Percentiles rank a stretch among this genome's conserved stretches.
phyloP scores from a whole-genome alignment of 2,888 invertebrate species.

The Pandemis heparana region DNA sequence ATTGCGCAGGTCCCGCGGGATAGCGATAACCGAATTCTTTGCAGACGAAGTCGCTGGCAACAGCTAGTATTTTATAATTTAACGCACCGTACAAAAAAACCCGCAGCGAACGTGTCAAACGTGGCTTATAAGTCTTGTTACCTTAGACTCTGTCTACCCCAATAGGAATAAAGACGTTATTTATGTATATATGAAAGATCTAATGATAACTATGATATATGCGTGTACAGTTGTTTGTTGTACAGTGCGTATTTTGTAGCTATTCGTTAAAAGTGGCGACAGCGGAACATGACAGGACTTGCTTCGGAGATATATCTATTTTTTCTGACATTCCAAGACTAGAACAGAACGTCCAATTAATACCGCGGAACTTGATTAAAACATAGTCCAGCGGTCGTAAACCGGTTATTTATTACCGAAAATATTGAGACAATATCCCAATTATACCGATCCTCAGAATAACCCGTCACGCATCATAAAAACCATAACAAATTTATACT shows the following conservation, averaged over 20 bases:
- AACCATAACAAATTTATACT: slow-evolving; percentile 45
- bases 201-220: not conserved
- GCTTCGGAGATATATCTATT: not conserved
- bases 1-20: no score
- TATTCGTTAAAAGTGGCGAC: not conserved
- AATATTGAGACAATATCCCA: slow-evolving; percentile 41
- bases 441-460: slow-evolving; percentile 41
- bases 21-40: no score
- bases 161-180: no score
- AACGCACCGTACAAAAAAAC: no score
- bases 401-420: slow-evolving; percentile 33
- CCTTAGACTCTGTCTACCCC: no score
- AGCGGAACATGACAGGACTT: not conserved
- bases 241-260: not conserved
- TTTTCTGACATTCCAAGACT: not conserved
- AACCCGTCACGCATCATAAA: slow-evolving; percentile 29
- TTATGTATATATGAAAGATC: no score
- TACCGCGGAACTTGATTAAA: slow-evolving; percentile 17
- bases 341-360: slow-evolving; percentile 23
- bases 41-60: no score
- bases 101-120: no score
- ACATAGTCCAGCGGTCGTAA: slow-evolving; percentile 15
- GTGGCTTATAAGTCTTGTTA: no score
- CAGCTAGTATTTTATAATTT: no score
- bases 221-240: not conserved